Conservation (phyloP, 2,888 invertebrate genomes). For the Drosophila macrospina region DNA sequence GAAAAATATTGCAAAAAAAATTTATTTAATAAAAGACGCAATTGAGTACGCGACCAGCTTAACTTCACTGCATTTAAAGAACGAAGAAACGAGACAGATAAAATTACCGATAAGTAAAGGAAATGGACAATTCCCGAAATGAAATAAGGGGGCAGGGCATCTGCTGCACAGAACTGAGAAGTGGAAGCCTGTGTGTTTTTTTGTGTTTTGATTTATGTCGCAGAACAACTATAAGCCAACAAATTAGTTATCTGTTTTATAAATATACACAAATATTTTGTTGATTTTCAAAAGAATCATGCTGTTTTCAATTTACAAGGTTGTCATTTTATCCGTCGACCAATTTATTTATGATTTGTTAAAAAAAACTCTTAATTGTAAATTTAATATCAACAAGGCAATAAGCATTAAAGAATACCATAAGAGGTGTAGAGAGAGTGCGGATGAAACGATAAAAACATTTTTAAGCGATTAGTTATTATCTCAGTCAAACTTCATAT, state of each 20-base stretch:
- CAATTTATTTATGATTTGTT: not conserved
- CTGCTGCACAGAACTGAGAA: not conserved
- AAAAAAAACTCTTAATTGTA: not conserved
- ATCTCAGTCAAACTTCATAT: too few relatives aligned
- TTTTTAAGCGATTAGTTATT: not conserved
- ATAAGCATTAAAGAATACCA: not conserved
- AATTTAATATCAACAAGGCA: not conserved
- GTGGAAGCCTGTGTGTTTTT: not conserved
- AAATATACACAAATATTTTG: too few relatives aligned
- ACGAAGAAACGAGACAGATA: slow-evolving; percentile 26
- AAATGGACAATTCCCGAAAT: slow-evolving; percentile 19
- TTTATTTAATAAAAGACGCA: slow-evolving; percentile 51
- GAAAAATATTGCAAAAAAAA: slow-evolving; percentile 55
- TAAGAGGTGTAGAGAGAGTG: not conserved
- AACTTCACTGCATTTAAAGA: slow-evolving; percentile 21
- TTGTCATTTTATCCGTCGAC: too few relatives aligned
- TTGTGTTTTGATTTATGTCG: not conserved
- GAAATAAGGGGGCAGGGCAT: not conserved
- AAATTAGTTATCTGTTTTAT: too few relatives aligned
- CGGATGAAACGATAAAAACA: not conserved
- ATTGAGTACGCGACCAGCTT: slow-evolving; percentile 63
- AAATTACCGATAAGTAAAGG: slow-evolving; percentile 44
- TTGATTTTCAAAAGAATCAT: too few relatives aligned
- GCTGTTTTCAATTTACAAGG: too few relatives aligned
- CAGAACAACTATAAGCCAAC: too few relatives aligned